phyloP scores from a whole-genome alignment of 2,888 invertebrate genomes.

The Psylliodes chrysocephalus region DNA sequence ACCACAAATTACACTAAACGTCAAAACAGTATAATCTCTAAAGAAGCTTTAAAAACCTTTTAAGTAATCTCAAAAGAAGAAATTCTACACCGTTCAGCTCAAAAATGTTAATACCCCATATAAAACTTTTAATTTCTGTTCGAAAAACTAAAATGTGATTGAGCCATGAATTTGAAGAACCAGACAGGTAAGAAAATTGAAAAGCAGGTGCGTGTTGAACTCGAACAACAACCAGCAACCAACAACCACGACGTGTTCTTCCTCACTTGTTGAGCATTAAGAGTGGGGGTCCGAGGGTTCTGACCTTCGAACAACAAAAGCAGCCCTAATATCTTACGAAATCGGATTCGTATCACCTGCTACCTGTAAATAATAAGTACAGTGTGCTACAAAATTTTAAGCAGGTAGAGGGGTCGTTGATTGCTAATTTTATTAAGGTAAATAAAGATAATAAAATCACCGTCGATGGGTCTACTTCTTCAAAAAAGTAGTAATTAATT shows the following conservation, averaged over 20 bases:
- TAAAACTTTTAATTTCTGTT: not conserved
- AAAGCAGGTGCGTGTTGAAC: not conserved
- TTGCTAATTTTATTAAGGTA: no score
- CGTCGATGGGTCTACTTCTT: no score
- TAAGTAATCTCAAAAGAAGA: not conserved
- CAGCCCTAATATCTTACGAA: constrained; percentile 16
- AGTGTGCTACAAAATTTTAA: constrained; percentile 2
- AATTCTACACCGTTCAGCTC: not conserved
- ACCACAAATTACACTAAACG: no score
- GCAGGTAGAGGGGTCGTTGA: not conserved
- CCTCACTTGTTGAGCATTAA: constrained; percentile 6
- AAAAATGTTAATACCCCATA: not conserved
- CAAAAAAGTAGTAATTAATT: no score
- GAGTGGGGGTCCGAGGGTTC: constrained; percentile 7
- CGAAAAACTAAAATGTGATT: not conserved
- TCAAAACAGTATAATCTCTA: no score
- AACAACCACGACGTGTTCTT: constrained; percentile 4
- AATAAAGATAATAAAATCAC: no score
- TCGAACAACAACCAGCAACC: not conserved
- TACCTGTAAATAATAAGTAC: not conserved
- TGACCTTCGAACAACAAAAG: constrained; percentile 16
- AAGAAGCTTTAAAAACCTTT: not conserved
- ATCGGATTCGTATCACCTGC: constrained; percentile 13
- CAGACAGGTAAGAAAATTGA: constrained; percentile 8
- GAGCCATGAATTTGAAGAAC: constrained; percentile 1